These are phyloP conservation scores for Colostygia pectinataria DNA, from an alignment of 2,888 invertebrate genomes.

Conservation along the genomic window DNA sequence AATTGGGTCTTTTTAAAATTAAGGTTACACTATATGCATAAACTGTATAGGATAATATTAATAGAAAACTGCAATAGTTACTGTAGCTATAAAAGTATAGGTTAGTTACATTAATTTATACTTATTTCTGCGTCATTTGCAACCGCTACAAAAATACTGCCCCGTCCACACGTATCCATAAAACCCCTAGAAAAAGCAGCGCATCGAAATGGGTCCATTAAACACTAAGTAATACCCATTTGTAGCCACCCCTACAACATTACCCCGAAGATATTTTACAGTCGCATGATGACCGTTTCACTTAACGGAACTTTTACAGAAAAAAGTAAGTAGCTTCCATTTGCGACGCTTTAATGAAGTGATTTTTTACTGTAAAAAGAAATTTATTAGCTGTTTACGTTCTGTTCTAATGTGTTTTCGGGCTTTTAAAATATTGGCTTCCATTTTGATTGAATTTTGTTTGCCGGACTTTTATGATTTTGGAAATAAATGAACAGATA, in stretches of 20 bases:
- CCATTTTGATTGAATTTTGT: slow-evolving; percentile 38
- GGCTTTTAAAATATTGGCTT: slow-evolving; percentile 59
- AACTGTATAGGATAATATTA: too few relatives aligned
- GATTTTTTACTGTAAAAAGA: slow-evolving; percentile 50
- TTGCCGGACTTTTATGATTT: slow-evolving; percentile 29
- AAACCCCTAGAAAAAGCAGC: slow-evolving; percentile 46
- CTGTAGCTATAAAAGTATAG: too few relatives aligned
- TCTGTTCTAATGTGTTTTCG: slow-evolving; percentile 58
- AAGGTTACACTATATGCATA: too few relatives aligned
- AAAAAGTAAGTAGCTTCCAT: slow-evolving; percentile 71
- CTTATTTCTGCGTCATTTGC: too few relatives aligned
- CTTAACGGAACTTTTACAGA: slow-evolving; percentile 67
- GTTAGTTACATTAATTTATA: too few relatives aligned
- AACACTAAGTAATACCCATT: slow-evolving; percentile 68
- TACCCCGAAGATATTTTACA: slow-evolving; percentile 29
- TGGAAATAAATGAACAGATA: slow-evolving; percentile 12
- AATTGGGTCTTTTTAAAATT: too few relatives aligned
- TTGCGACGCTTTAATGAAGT: slow-evolving; percentile 65
- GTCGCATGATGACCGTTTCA: slow-evolving; percentile 54
- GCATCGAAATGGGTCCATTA: slow-evolving; percentile 67
- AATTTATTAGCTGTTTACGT: slow-evolving; percentile 60
- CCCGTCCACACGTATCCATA: slow-evolving; percentile 38
- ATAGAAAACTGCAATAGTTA: too few relatives aligned
- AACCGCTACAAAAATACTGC: slow-evolving; percentile 15
- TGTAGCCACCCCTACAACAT: slow-evolving; percentile 52